Evolutionary conservation across 1,140 invertebrate genomes (phyloP), one percentile per base, ranked within the genome.

Genomic region (Tetramorium parvispinum): DNA sequence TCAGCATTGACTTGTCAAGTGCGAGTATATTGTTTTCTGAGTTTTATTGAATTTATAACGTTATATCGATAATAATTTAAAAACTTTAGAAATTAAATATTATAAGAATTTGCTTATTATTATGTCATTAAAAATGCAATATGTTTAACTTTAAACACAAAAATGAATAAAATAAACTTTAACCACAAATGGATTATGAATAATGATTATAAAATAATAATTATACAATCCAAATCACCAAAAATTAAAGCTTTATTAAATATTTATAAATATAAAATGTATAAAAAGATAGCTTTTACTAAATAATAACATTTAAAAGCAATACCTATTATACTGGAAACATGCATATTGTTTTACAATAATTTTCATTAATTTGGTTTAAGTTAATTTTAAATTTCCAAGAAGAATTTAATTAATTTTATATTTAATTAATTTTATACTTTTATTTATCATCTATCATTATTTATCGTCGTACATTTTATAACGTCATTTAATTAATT

Each of bases 301-400:
- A 37, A 40, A 40, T 57, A 3, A 55, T 21, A 0, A 13, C 5
- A 75, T 55, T 73, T 8, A 65, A 40, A 70, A 18, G 3, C 3
- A 49, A 57, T 40, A 55, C 6, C 11, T 57, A 24, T 57, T 13
- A 55, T 40, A 18, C 18, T 55, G 49, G 2, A 43, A 43, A 5
- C 1, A 21, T 8, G 37, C 4, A 46, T 4, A 57, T 57, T 40
- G 27, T 57, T 21, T 55, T 57, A 75, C 0, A 75, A 57, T 75
- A 57, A 75, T 75, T 75, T n/a, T n/a, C 3, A 71, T 37, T 40
- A 24, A 21, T 21, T 68, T 13, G 1, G 8, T 68, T 46, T 46
- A 75, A 37, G 32, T 75, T 75, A 75, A 55, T 57, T 55, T 21
- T 2, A 55, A 37, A 40, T 75, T 75, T 55, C 0, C n/a, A 27